A percentile compares a stretch with the other conserved stretches of the same genome.
These are phyloP conservation scores for Geophilus truncorum DNA, from an alignment of 2,888 invertebrate species.

Conservation along the genomic window DNA sequence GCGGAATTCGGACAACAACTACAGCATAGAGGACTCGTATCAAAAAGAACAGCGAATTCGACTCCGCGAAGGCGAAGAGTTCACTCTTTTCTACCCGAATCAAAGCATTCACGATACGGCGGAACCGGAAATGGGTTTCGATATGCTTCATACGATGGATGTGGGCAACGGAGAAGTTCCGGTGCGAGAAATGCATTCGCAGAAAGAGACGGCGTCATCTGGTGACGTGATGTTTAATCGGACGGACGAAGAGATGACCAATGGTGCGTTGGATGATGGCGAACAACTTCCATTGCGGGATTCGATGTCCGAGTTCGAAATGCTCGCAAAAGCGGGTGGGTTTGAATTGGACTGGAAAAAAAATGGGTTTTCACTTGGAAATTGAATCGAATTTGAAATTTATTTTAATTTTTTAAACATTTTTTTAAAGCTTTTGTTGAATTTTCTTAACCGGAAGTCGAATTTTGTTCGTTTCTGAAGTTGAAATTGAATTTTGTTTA, in stretches of 20 bases:
- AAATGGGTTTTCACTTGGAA: not conserved
- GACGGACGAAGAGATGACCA: not conserved
- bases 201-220: too few species aligned
- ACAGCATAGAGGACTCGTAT: constrained; percentile 74
- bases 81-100: constrained; percentile 38
- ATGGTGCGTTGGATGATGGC: not conserved
- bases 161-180: too few species aligned
- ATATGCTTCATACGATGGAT: constrained; percentile 45
- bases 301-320: constrained; percentile 56
- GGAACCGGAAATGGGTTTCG: constrained; percentile 39
- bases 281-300: constrained; percentile 41
- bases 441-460: too few species aligned
- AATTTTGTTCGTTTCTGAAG: too few species aligned
- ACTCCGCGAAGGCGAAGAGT: constrained; percentile 50
- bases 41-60: constrained; percentile 70
- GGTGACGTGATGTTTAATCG: too few species aligned
- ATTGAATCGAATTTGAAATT: too few species aligned
- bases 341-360: not conserved
- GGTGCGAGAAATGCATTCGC: too few species aligned
- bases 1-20: constrained; percentile 56
- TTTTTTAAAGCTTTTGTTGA: too few species aligned
- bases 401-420: not conserved
- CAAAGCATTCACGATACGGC: constrained; percentile 31
- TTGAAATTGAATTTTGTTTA: too few species aligned
- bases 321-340: constrained; percentile 58